phyloP scores from a whole-genome alignment of 1,140 invertebrate genomes.

The Chelonus insularis region DNA sequence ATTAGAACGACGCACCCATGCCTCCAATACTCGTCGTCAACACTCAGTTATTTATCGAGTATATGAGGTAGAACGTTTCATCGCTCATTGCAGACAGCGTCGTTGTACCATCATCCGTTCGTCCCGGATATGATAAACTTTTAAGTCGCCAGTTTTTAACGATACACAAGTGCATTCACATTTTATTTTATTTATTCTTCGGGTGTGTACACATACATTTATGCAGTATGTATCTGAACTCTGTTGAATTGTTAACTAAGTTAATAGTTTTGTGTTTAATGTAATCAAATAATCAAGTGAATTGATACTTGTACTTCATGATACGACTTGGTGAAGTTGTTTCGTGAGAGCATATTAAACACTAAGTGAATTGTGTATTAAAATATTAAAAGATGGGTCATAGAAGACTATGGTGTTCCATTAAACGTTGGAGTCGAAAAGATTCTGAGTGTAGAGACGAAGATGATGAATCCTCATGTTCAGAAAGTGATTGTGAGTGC shows the following conservation, averaged over 20 bases:
- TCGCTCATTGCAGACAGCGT: conserved; percentile 2
- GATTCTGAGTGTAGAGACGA: conserved; percentile 36
- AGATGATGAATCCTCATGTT: conserved; percentile 35
- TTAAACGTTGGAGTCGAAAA: conserved; percentile 54
- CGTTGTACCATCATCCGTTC: conserved; percentile 1
- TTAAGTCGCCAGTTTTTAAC: neutral
- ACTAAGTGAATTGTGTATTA: too few relatives aligned
- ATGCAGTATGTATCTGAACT: too few relatives aligned
- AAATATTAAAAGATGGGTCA: conserved; percentile 50
- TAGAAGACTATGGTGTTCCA: conserved; percentile 56
- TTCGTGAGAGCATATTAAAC: too few relatives aligned
- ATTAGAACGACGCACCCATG: conserved; percentile 1
- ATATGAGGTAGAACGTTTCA: conserved; percentile 17
- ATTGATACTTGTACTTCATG: neutral
- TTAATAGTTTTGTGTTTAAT: conserved; percentile 6
- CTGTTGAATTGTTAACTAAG: neutral
- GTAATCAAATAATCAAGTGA: neutral
- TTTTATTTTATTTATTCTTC: too few relatives aligned
- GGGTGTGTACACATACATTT: neutral
- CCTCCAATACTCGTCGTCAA: neutral
- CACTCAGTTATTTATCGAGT: conserved; percentile 7
- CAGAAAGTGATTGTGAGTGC: conserved; percentile 43
- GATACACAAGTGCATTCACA: conserved; percentile 19
- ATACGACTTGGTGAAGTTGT: too few relatives aligned
- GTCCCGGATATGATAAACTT: conserved; percentile 24